Conservation (phyloP, 2,113 vertebrate species). For the Pseudopodoces humilis region DNA sequence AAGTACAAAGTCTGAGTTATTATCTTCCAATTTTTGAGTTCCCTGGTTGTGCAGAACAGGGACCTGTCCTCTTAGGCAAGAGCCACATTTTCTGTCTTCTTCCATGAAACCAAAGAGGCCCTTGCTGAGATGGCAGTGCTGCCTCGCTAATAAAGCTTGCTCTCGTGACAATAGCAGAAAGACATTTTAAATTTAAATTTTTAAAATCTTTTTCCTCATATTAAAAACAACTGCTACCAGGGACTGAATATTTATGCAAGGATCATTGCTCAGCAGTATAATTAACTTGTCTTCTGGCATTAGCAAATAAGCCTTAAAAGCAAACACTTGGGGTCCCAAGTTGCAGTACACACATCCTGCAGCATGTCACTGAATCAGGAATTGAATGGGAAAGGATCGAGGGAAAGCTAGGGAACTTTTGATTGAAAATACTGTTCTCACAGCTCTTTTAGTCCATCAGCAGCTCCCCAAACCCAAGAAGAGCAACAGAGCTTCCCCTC, state of each 20-base stretch:
- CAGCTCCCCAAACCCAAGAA: background rate
- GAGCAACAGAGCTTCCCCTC: background rate
- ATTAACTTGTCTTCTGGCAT: background rate
- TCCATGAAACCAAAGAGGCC: background rate
- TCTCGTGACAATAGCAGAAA: background rate
- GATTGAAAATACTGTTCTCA: background rate
- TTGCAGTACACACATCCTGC: background rate
- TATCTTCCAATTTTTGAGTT: background rate
- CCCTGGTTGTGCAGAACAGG: background rate
- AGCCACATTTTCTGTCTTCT: background rate
- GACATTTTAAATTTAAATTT: background rate
- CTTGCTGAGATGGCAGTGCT: rapidly evolving
- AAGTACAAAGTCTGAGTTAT: background rate
- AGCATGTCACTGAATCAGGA: background rate
- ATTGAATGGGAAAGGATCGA: rapidly evolving
- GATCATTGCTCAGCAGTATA: background rate
- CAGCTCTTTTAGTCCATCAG: background rate
- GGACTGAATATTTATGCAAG: background rate
- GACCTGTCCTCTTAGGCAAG: background rate
- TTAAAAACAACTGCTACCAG: background rate
- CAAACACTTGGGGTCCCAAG: background rate
- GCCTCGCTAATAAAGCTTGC: background rate
- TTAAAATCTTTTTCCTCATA: background rate
- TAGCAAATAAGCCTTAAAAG: background rate
- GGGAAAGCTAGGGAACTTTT: background rate